Percentiles rank a stretch among this genome's conserved stretches.
phyloP scores from a whole-genome alignment of 2,888 invertebrate species.

The Pemphredon lugubris region DNA sequence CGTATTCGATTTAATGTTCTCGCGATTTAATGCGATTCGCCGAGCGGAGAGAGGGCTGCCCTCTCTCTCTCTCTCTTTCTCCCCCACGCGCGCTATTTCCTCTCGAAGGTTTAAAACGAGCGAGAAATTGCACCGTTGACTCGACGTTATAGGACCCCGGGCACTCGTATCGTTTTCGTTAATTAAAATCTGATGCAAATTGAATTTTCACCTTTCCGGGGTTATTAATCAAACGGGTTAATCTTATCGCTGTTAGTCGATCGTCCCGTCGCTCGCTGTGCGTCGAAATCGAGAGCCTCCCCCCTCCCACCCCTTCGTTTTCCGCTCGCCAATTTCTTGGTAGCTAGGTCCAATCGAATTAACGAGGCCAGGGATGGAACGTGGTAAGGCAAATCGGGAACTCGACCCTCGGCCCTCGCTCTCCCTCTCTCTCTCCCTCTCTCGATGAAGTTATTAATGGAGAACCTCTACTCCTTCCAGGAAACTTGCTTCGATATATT shows the following conservation, averaged over 20 bases:
- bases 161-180: neutral
- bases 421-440: neutral
- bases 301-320: slow-evolving; percentile 15
- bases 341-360: slow-evolving; percentile 19
- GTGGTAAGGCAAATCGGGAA: slow-evolving; percentile 11
- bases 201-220: neutral
- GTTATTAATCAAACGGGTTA: neutral
- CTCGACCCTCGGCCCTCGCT: neutral
- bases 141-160: neutral
- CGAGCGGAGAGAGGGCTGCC: no score
- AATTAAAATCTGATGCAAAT: neutral
- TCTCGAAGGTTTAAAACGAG: neutral
- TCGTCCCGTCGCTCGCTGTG: neutral
- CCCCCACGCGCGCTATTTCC: no score
- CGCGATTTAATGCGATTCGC: no score
- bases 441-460: slow-evolving; percentile 17
- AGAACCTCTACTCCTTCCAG: neutral
- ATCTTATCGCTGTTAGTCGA: neutral
- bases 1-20: no score
- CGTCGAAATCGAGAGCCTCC: neutral
- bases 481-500: neutral
- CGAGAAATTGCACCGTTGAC: neutral
- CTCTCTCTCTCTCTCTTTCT: no score
- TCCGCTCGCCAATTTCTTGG: slow-evolving; percentile 31
- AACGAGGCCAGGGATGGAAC: slow-evolving; percentile 5